Base-by-base conservation (phyloP, 53 echinoderm and acorn worm genomes). In the Holothuria scabra region DNA sequence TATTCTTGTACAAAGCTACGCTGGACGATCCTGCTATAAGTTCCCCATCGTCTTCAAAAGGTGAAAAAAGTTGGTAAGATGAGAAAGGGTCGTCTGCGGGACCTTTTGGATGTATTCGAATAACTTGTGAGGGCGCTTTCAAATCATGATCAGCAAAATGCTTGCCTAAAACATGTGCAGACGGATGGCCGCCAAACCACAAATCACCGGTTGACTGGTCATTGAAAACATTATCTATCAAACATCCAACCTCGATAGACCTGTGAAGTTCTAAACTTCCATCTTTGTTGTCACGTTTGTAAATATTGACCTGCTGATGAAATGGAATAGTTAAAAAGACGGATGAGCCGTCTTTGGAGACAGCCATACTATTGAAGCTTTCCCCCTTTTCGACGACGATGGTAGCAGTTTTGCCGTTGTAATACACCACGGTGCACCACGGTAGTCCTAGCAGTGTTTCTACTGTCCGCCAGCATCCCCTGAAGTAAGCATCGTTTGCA, bases 191-290 rank as follows among this genome's bases (percentile, higher is more conserved):
- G 13, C 85, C 93, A 52, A 86, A 28, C 91, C 91, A 93, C 5
- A 91, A 65, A 65, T 93, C 88, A 19, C 93, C 93, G 26, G 85
- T 69, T 32, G 84, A 41, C 28, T 71, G 84, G 23, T 91, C 88
- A 22, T 81, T 72, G 55, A 80, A 88, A 6, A 91, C 71, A 56
- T 91, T 91, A 46, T 91, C 91, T 21, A 69, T 41, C 60, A 32
- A 18, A 22, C 68, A 78, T 1, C 88, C 85, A 8, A 88, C 25
- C 32, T 91, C 63, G 59, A 91, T 80, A 1, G 63, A 41, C 6
- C 31, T 22, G 22, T 38, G 16, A 22, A 61, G 26, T 46, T 61
- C 23, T 14, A 81, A 21, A 34, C n/a, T 44, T 46, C 35, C 44
- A 56, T 30, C 33, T 22, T 19, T 37, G 6, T 35, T 81, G 63